These are phyloP conservation scores for Dendrocopos noguchii DNA, from an alignment of 2,113 vertebrate species.

Conservation along the genomic window DNA sequence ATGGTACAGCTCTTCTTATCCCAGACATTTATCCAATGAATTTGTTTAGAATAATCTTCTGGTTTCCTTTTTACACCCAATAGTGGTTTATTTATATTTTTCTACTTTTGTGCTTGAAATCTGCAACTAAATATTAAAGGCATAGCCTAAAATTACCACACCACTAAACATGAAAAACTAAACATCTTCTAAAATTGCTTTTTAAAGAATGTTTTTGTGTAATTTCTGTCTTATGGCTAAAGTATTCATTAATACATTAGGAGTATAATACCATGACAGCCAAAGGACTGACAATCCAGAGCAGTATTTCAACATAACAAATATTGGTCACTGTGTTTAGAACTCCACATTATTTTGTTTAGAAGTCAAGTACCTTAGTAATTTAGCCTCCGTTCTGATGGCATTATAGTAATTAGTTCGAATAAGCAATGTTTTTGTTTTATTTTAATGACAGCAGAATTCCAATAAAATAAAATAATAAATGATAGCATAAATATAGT, in stretches of 20 bases:
- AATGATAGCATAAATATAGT: neutral
- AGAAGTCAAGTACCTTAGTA: neutral
- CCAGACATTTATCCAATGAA: too few relatives aligned
- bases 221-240: neutral
- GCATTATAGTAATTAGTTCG: neutral
- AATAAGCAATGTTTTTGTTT: neutral
- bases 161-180: neutral
- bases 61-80: too few relatives aligned
- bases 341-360: neutral
- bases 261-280: neutral
- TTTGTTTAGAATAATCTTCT: too few relatives aligned
- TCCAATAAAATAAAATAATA: neutral
- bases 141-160: too few relatives aligned
- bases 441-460: neutral
- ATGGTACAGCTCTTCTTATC: too few relatives aligned
- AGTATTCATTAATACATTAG: neutral
- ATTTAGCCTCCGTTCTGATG: neutral
- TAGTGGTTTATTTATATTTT: too few relatives aligned
- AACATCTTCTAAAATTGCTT: neutral
- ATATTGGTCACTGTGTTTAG: neutral
- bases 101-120: too few relatives aligned
- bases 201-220: neutral
- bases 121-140: too few relatives aligned
- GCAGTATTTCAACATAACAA: neutral
- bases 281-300: neutral